Evolutionary conservation across 2,113 vertebrate genomes (phyloP), one percentile per base, ranked within the genome.

Genomic region (Phyllopteryx taeniolatus): DNA sequence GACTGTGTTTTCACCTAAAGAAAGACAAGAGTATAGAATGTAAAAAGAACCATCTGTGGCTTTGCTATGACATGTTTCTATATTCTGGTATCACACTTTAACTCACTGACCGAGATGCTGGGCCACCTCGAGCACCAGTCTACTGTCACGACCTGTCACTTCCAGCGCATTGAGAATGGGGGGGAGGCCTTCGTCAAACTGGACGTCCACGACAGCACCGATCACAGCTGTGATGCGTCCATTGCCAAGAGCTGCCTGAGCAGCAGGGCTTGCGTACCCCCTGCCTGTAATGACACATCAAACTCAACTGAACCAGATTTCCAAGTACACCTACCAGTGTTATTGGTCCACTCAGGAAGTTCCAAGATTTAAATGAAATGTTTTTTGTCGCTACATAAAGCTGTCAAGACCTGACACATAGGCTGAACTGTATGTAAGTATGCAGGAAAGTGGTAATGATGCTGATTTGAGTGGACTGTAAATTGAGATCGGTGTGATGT

Each of bases 81-180:
- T 53, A 17, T 5, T 66, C 22, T 4, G 11, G 2, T 19, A 0
- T 43, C 42, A 42, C 6, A 47, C 3, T 66, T 27, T 15, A 27
- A 66, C 3, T 31, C 44, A 31, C 67, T 95, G 90, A 99, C 98
- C 98, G 44, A 99, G 92, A 89, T 98, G 97, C 90, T 99, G 98
- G 19, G 98, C 98, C 56, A 99, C 98, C 87, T 99, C 98, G 91
- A 99, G 81, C 83, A 99, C 97, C 57, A 99, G 94, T 75, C 96
- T 93, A 66, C 92, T 91, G 0, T 96, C 96, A 47, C 98, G 92
- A 84, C 93, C 96, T 39, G 94, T 79, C 20, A 99, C 97, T 76
- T 99, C 98, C 27, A 99, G 91, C 39, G 96, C 97, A 77, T 99
- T 99, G 14, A 99, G 94, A 79, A 99, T 98, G 59, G 96, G 97